Conservation (phyloP, 2,113 vertebrate species). For the Psittacara wagleri region DNA sequence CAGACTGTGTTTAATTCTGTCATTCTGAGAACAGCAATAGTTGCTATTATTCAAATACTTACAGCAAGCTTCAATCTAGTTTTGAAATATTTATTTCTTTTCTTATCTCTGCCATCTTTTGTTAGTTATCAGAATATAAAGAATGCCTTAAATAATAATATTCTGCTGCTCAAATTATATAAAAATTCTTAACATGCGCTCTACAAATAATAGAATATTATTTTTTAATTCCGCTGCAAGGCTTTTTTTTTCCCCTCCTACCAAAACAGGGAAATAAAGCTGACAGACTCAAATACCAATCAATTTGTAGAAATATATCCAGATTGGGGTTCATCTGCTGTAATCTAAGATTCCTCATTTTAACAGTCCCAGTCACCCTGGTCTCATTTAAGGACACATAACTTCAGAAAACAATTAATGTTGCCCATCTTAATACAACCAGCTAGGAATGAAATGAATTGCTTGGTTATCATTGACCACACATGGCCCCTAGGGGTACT, state of each 20-base stretch:
- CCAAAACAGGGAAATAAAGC: background rate
- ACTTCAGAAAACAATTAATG: background rate
- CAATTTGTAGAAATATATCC: background rate
- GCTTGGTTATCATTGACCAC: background rate
- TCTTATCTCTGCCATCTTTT: background rate
- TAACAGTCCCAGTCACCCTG: background rate
- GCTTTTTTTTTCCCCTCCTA: background rate
- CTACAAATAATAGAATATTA: background rate
- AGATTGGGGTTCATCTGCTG: background rate
- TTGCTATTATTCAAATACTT: background rate
- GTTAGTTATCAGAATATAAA: background rate
- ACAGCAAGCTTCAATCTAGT: background rate
- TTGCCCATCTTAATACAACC: background rate
- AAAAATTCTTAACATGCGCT: background rate
- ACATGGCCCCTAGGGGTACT: background rate
- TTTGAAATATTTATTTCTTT: conserved; percentile 31
- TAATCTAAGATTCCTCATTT: background rate
- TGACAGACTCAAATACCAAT: background rate
- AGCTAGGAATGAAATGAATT: background rate
- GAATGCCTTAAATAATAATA: background rate
- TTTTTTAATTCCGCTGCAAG: background rate
- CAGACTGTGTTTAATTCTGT: background rate
- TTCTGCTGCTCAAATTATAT: background rate
- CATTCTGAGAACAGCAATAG: background rate
- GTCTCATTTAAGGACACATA: fast-evolving